Evolutionary conservation across 2,888 invertebrate genomes (phyloP).

Genomic region (Melipona beecheii): DNA sequence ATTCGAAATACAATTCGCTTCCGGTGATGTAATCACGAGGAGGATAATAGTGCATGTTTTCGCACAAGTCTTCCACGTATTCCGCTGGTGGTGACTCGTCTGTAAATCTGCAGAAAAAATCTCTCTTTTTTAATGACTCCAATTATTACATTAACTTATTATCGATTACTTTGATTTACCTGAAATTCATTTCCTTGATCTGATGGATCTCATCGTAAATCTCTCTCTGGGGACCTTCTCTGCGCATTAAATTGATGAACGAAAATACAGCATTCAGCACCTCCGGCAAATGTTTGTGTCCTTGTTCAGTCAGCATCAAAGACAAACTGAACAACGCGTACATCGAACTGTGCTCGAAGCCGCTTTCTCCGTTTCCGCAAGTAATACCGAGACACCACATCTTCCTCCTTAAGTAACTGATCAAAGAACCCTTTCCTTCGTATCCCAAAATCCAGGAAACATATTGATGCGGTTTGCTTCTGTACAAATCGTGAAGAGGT

Average conservation of each 20-base stretch:
- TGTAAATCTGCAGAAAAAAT: conserved; percentile 85
- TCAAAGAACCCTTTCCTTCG: conserved; percentile 94
- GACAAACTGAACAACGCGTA: conserved; percentile 91
- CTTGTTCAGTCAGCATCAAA: conserved; percentile 91
- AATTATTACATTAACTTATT: not conserved
- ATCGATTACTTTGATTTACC: conserved; percentile 61
- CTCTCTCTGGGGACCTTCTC: conserved; percentile 88
- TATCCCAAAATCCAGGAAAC: conserved; percentile 91
- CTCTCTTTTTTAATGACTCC: not conserved
- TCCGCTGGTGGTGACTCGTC: conserved; percentile 90
- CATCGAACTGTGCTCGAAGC: conserved; percentile 92
- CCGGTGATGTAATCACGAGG: conserved; percentile 92
- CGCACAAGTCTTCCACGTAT: conserved; percentile 91
- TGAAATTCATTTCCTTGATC: conserved; percentile 89
- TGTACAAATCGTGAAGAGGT: conserved; percentile 88
- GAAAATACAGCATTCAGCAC: conserved; percentile 92
- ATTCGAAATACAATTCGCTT: conserved; percentile 90
- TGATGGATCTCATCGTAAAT: conserved; percentile 85
- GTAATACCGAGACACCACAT: conserved; percentile 91
- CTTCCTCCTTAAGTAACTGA: conserved; percentile 90
- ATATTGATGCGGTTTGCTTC: conserved; percentile 91
- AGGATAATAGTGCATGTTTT: conserved; percentile 92
- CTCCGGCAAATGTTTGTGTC: conserved; percentile 89
- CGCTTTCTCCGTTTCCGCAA: conserved; percentile 90
- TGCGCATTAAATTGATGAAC: conserved; percentile 90